A percentile compares a stretch with the other conserved stretches of the same genome.
Evolutionary conservation across 53 echinoderm and acorn worm genomes (phyloP).

Genomic region (Holothuria leucospilota): DNA sequence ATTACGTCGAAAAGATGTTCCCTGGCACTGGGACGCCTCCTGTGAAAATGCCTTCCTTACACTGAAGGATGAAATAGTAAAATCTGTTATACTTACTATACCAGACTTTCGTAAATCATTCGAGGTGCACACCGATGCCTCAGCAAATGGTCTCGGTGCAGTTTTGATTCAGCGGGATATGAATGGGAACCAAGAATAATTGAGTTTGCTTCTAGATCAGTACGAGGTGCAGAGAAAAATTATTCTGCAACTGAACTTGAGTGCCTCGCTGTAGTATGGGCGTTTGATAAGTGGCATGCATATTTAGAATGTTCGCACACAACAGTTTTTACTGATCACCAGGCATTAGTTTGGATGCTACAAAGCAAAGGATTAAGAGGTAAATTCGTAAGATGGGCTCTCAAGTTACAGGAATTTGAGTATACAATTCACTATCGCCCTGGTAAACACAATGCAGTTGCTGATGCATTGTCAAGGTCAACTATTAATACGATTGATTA

Average conservation of each 20-base stretch:
- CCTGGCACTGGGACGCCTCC: slow-evolving; percentile 37
- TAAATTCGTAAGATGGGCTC: slow-evolving; percentile 49
- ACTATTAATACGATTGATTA: neutral
- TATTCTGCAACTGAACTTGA: too few relatives aligned
- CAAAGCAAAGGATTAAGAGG: slow-evolving; percentile 44
- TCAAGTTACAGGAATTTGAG: too few relatives aligned
- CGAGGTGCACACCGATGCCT: too few relatives aligned
- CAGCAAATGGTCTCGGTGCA: too few relatives aligned
- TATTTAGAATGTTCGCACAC: too few relatives aligned
- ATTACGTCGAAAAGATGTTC: slow-evolving; percentile 25
- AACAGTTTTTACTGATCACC: too few relatives aligned
- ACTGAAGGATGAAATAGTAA: too few relatives aligned
- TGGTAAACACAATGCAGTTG: too few relatives aligned
- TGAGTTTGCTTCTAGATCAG: slow-evolving; percentile 48
- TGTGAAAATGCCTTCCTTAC: slow-evolving; percentile 36
- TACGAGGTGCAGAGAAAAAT: slow-evolving; percentile 44
- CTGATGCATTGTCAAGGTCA: slow-evolving; percentile 2
- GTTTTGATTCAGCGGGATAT: slow-evolving; percentile 26
- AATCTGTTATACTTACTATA: slow-evolving; percentile 46
- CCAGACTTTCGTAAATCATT: slow-evolving; percentile 41
- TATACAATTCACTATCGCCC: slow-evolving; percentile 54
- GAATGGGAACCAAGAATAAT: slow-evolving; percentile 35
- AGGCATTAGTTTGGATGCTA: slow-evolving; percentile 54
- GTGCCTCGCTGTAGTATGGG: too few relatives aligned
- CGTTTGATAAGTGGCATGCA: too few relatives aligned